These are phyloP conservation scores for Drosophila differens DNA, from an alignment of 2,888 invertebrate species.

Conservation along the genomic window DNA sequence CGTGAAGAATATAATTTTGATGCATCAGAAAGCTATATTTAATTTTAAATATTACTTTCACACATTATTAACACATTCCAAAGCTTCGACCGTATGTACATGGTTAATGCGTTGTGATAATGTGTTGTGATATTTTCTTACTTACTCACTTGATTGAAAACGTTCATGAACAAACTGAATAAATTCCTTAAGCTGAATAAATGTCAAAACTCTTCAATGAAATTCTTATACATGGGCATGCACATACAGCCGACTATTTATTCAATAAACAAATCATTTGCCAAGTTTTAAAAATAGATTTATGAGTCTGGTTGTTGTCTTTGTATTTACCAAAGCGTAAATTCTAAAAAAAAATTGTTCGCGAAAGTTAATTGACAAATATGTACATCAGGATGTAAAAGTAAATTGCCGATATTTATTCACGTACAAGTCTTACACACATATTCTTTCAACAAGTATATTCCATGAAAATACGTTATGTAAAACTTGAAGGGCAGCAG, in stretches of 20 bases:
- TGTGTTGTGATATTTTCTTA: background rate
- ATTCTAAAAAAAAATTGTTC: slow-evolving; percentile 17
- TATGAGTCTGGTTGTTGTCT: slow-evolving; percentile 23
- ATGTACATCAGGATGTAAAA: slow-evolving; percentile 37
- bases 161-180: background rate
- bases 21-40: background rate
- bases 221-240: slow-evolving; percentile 5
- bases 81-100: background rate
- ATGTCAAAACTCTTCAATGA: background rate
- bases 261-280: slow-evolving; percentile 31
- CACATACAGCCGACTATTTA: slow-evolving; percentile 10
- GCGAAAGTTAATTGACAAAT: slow-evolving; percentile 15
- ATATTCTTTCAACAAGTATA: background rate
- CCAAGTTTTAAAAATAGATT: slow-evolving; percentile 44
- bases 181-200: background rate
- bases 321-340: slow-evolving; percentile 6
- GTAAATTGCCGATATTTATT: background rate
- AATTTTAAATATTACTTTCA: background rate
- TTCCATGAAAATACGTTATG: background rate
- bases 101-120: background rate
- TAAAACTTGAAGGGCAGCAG: background rate
- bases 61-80: background rate
- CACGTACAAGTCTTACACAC: background rate
- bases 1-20: slow-evolving; percentile 1
- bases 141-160: background rate